phyloP scores from a whole-genome alignment of 35 echinoderm and acorn worm genomes.

The Lytechinus pictus region DNA sequence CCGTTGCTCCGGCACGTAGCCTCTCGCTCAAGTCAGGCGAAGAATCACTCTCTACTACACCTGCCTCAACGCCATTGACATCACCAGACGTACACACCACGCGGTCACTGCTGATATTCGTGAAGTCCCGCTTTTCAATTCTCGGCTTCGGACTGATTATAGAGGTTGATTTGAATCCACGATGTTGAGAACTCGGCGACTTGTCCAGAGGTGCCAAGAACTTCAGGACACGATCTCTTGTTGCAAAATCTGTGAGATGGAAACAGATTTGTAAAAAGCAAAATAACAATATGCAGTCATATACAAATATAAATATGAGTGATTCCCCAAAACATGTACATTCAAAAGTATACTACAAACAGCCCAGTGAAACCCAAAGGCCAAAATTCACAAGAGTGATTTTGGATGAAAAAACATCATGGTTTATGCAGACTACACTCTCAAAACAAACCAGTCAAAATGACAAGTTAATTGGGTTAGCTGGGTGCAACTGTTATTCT shows the following conservation, averaged over 20 bases:
- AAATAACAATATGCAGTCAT: neutral
- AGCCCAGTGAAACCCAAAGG: no score
- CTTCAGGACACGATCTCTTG: constrained; percentile 56
- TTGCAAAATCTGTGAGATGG: constrained; percentile 50
- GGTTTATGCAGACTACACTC: no score
- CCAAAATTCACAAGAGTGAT: no score
- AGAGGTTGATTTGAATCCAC: neutral
- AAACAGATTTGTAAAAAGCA: neutral
- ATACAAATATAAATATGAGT: no score
- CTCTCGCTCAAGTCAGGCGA: neutral
- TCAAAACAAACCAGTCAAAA: no score
- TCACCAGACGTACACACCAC: neutral
- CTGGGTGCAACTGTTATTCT: no score
- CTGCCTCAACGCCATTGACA: neutral
- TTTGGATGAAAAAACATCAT: no score
- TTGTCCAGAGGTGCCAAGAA: constrained; percentile 66
- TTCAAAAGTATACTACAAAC: no score
- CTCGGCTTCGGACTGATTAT: constrained; percentile 45
- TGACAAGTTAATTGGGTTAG: no score
- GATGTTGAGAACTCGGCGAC: constrained; percentile 50
- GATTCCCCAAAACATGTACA: no score
- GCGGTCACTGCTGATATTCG: neutral
- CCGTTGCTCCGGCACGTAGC: neutral
- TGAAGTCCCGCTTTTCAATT: constrained; percentile 26
- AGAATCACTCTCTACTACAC: constrained; percentile 10